Evolutionary conservation across 2,888 invertebrate genomes (phyloP).

Genomic region (Pycnomerus fuliginosus): DNA sequence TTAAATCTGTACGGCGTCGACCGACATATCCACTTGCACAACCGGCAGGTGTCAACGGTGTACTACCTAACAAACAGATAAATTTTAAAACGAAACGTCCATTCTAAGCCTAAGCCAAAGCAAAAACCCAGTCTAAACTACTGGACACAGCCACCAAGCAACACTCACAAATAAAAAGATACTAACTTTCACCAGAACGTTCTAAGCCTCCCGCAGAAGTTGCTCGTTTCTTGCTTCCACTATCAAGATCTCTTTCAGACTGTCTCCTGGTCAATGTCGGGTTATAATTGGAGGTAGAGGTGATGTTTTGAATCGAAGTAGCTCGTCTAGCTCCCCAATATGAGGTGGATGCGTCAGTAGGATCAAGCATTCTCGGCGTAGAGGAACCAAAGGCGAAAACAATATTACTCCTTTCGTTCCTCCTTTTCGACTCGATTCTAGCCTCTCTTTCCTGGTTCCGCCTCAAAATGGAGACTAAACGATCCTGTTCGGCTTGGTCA

Average conservation of each 20-base stretch:
- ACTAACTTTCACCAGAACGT: slow-evolving; percentile 60
- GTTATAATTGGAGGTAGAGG: slow-evolving; percentile 65
- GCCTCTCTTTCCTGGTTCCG: slow-evolving; percentile 64
- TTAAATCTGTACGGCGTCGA: slow-evolving; percentile 85
- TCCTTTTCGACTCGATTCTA: slow-evolving; percentile 72
- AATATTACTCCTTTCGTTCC: slow-evolving; percentile 71
- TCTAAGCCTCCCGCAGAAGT: slow-evolving; percentile 73
- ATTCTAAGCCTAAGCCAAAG: slow-evolving; percentile 2
- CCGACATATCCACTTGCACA: slow-evolving; percentile 73
- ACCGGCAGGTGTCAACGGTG: slow-evolving; percentile 56
- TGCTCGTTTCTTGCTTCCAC: slow-evolving; percentile 72
- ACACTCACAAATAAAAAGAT: not conserved
- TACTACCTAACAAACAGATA: slow-evolving; percentile 36
- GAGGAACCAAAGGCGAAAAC: slow-evolving; percentile 92
- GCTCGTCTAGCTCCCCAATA: slow-evolving; percentile 88
- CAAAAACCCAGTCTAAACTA: not conserved
- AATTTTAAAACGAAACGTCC: too few relatives aligned
- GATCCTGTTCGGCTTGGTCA: slow-evolving; percentile 84
- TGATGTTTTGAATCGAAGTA: slow-evolving; percentile 88
- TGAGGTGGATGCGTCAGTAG: slow-evolving; percentile 73
- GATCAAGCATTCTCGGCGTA: slow-evolving; percentile 83
- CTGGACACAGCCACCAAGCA: not conserved
- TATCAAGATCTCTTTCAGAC: slow-evolving; percentile 78
- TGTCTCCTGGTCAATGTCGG: slow-evolving; percentile 72
- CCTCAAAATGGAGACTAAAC: slow-evolving; percentile 81